Evolutionary conservation across 2,113 vertebrate genomes (phyloP), one percentile per base, ranked within the genome.

Genomic region (Raja brachyura): DNA sequence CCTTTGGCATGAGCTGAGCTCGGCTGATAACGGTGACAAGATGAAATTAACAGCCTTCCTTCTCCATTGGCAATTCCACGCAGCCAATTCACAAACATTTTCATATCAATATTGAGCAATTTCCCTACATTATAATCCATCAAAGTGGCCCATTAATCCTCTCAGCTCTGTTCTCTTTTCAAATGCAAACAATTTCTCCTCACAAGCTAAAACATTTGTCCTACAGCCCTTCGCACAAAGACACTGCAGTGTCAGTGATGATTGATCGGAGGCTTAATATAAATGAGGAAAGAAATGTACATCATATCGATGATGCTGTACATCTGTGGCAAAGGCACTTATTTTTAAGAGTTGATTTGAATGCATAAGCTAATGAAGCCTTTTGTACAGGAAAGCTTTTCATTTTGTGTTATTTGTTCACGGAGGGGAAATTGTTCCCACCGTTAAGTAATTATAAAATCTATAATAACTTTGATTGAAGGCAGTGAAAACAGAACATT

Each of bases 31-130:
- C 96, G 96, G 96, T 96, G 96, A 94, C 94, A 96, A 97, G 96
- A 94, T 96, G 95, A 96, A 97, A 96, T 97, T 96, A 94, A 96
- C 96, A 96, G 96, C 94, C 95, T 94, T 96, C 95, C 95, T 96
- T 96, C 96, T 94, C 96, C 95, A 96, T 95, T 96, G 96, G 96
- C 94, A 94, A 95, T 95, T 94, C 95, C 95, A 94, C 94, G 95
- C 95, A 95, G 95, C 95, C 97, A 96, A 97, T 97, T 97, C 96
- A 96, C 96, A 98, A 98, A 98, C 97, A 99, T 98, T 99, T 99
- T 98, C 98, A 98, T 98, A 99, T 99, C 98, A 99, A 99, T 98
- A 99, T 99, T 97, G 96, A 98, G 98, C 98, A 98, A 98, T 99
- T 99, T 98, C 96, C 96, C 96, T 96, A 97, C 97, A 97, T 98